Percentiles rank a stretch among this genome's conserved stretches.
Conservation (phyloP, 64 coral and sea anemone species). For the Dendrophyllia cribrosa region DNA sequence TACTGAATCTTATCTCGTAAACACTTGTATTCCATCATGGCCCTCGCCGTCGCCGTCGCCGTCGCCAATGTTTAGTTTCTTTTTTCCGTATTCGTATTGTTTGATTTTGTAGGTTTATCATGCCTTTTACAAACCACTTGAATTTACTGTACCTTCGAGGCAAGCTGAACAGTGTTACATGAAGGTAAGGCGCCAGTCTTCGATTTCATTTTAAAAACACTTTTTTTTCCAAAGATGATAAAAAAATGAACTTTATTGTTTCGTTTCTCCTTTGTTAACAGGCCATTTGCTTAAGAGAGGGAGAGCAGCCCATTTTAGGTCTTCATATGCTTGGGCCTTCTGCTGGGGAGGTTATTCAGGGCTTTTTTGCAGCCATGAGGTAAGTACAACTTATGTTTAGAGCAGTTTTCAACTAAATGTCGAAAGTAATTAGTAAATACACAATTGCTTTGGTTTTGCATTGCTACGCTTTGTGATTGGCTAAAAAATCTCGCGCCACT, state of each 20-base stretch:
- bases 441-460: too few relatives aligned
- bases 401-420: too few relatives aligned
- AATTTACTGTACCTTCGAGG: conserved; percentile 79
- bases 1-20: too few relatives aligned
- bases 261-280: conserved; percentile 1
- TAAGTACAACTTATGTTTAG: too few relatives aligned
- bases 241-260: not conserved
- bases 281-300: conserved; percentile 83
- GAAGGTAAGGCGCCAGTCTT: conserved; percentile 41
- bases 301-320: conserved; percentile 68
- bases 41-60: too few relatives aligned
- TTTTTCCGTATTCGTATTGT: not conserved
- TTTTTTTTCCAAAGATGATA: not conserved
- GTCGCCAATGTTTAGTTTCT: not conserved
- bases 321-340: conserved; percentile 92
- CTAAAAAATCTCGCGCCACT: too few relatives aligned
- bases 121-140: conserved; percentile 97
- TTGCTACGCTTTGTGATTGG: too few relatives aligned
- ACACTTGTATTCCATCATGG: not conserved
- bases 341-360: conserved; percentile 96
- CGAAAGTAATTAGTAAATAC: too few relatives aligned
- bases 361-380: conserved; percentile 90
- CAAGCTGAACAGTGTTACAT: conserved; percentile 82
- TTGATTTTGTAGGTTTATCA: conserved; percentile 80
- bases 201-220: too few relatives aligned